Evolutionary conservation across 2,797 vertebrate genomes (phyloP).

Genomic region (Astyanax mexicanus): DNA sequence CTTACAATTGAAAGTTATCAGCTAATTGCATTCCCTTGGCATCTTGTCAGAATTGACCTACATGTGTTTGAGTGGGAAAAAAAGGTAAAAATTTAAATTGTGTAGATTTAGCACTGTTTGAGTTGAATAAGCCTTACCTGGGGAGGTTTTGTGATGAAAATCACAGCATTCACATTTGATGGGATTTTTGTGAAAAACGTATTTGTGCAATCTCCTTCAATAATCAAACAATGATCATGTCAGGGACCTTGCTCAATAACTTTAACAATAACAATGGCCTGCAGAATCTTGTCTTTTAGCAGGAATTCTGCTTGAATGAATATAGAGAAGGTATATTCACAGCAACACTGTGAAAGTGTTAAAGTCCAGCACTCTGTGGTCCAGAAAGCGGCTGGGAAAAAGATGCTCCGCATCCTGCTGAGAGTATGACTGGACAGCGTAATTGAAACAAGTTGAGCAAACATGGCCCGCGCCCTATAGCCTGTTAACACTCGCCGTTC

Average conservation of each 20-base stretch:
- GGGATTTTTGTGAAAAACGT: neutral
- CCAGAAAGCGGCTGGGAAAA: conserved; percentile 19
- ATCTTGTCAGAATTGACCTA: neutral
- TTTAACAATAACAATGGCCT: too few species aligned
- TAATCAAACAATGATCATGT: neutral
- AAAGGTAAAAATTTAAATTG: too few species aligned
- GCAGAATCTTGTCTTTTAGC: neutral
- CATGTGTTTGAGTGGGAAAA: too few species aligned
- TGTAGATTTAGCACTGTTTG: neutral
- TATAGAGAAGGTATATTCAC: too few species aligned
- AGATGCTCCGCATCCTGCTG: conserved; percentile 11
- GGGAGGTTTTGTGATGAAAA: neutral
- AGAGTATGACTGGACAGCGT: conserved; percentile 22
- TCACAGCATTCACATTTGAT: neutral
- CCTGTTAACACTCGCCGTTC: conserved; percentile 6
- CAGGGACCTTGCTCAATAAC: neutral
- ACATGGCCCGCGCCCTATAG: conserved; percentile 16
- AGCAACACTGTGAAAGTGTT: too few species aligned
- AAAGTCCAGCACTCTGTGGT: too few species aligned
- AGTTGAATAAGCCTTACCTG: neutral
- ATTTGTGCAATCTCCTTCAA: neutral
- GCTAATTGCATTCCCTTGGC: neutral
- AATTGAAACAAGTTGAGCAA: conserved; percentile 49
- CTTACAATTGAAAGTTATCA: neutral
- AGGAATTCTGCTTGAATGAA: neutral